Evolutionary conservation across 2,888 invertebrate species (phyloP).

Genomic region (Ichneumon xanthorius): DNA sequence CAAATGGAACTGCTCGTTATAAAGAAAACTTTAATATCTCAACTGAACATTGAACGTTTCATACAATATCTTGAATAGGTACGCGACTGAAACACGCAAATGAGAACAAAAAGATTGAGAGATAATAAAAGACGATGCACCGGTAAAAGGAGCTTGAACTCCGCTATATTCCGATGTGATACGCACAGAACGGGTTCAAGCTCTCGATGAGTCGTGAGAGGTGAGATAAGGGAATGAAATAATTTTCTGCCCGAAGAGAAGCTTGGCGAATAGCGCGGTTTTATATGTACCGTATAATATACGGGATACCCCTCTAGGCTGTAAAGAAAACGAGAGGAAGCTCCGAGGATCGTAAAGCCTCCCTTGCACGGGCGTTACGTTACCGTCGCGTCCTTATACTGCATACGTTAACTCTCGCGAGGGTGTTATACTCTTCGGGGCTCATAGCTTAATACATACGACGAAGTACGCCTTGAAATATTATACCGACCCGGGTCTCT

Average conservation of each 20-base stretch:
- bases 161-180: neutral
- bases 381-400: slow-evolving; percentile 20
- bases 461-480: slow-evolving; percentile 1
- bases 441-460: slow-evolving; percentile 5
- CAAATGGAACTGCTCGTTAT: neutral
- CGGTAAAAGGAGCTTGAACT: neutral
- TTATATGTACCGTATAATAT: slow-evolving; percentile 18
- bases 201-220: neutral
- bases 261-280: neutral
- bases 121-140: neutral
- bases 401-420: slow-evolving; percentile 8
- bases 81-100: neutral
- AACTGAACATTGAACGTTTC: neutral
- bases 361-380: neutral
- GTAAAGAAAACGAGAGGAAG: slow-evolving; percentile 10
- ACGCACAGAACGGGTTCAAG: neutral
- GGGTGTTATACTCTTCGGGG: neutral
- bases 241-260: neutral
- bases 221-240: slow-evolving; percentile 2
- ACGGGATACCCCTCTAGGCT: neutral
- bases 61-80: slow-evolving; percentile 1
- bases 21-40: neutral
- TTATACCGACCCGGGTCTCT: neutral
- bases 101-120: neutral
- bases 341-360: slow-evolving; percentile 18